Base-by-base conservation (phyloP, 2,888 invertebrate genomes). In the Stictocephala bisonia region DNA sequence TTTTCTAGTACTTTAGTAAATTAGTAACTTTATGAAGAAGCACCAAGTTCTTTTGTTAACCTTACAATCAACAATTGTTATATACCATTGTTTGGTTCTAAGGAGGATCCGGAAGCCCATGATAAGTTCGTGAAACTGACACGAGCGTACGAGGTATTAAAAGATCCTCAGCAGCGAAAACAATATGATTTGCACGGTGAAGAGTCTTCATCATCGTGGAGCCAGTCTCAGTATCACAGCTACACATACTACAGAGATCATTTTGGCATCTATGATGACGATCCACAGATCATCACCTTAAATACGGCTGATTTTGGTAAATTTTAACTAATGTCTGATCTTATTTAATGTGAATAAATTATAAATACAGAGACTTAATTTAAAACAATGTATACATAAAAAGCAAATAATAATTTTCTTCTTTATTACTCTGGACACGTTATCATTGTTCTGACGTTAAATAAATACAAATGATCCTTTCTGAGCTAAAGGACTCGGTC, bases 201-300 rank as follows among this genome's bases (percentile, higher is more conserved):
- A 81, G 90, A 90, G 77, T 86, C 91, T 77, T 84, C 84, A 77
- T 86, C 85, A 75, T 79, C 73, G 79, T 84, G 85, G 51, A 87
- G 88, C 13, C 89, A 89, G 71, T 87, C 89, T 71, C 86, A 87
- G 75, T 95, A 93, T 84, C 91, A 94, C 78, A 93, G 91, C 78
- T 93, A 94, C 87, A 88, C 90, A 76, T 95, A 91, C 83, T 95
- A 94, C 81, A 89, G 88, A 77, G 88, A 92, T 80, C 89, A 90
- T 79, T 92, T 95, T 87, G 95, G 94, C 72, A 88, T 96, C 75
- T 96, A 95, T 84, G 93, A 94, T 82, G 91, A 94, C 82, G 94
- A 95, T 85, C 90, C 89, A 22, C 89, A 91, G 84, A 92, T 96
- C 74, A 89, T 93, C 26, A 94, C 94, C 0, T 84, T 96, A 1